Base-by-base conservation (phyloP, 2,888 invertebrate genomes). In the Lithophane ornitopus region DNA sequence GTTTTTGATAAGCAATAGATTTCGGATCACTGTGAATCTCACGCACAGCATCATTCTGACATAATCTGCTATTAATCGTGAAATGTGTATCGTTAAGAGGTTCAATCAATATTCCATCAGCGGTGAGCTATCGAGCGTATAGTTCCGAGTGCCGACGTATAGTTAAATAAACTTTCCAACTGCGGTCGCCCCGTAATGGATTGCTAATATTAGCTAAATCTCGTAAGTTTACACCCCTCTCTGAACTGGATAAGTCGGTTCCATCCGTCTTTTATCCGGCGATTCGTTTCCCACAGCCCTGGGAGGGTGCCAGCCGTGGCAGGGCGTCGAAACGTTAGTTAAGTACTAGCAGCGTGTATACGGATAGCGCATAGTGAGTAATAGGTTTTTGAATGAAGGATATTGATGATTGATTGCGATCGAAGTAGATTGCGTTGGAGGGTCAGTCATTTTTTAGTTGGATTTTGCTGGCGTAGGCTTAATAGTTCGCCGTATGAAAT, bases 141-240 rank as follows among this genome's bases (percentile, higher is more conserved):
- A 85, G 78, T 86, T 82, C 79, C 78, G 80, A 81, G 82, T 85
- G 81, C 73, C 81, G 84, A 59, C 52, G 65, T 70, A 84, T 88
- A 85, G 88, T 87, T 88, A 78, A 86, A 84, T 87, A 85, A 81
- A 87, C 87, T 89, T 90, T 81, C 81, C 79, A 87, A 89, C 89
- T 87, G 88, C 83, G 86, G 80, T 83, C 84, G 84, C 78, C 80
- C 89, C 84, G 92, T 95, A 96, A 96, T 96, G 95, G 95, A 96
- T 96, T 95, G 96, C 94, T 94, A 95, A 96, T 96, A 95, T 96
- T 96, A 93, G 94, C 94, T 91, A 94, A 95, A 95, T 95, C 96
- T 94, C 92, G 92, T 92, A 93, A 94, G 94, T 94, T 93, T 92
- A 91, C 93, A 91, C 93, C 92, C 92, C 89, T 85, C 87, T 77